Conservation (phyloP, 2,113 vertebrate species). For the Anguilla rostrata region DNA sequence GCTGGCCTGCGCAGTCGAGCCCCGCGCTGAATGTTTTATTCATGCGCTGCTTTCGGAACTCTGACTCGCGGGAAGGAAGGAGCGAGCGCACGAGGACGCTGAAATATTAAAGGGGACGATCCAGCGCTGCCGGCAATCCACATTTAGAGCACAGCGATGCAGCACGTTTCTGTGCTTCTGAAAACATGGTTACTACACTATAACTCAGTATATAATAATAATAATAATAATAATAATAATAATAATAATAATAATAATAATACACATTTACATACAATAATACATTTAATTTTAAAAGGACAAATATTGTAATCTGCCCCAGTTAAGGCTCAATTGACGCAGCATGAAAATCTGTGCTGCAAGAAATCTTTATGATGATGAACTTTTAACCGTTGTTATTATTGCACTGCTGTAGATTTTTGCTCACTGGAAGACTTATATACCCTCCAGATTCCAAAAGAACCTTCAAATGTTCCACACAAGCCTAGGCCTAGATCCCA, state of each 20-base stretch:
- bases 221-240: neutral
- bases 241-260: too few species aligned
- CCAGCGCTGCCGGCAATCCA: neutral
- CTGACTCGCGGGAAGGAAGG: neutral
- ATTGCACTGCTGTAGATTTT: too few species aligned
- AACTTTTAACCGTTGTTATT: neutral
- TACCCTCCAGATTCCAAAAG: too few species aligned
- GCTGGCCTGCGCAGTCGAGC: neutral
- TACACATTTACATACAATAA: too few species aligned
- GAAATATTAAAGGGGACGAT: neutral
- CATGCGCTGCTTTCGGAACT: neutral
- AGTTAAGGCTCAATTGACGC: neutral
- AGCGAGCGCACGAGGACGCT: neutral
- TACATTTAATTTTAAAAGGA: neutral
- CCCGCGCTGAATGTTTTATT: conserved; percentile 17
- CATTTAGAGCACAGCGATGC: neutral
- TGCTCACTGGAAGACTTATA: neutral
- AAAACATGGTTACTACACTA: neutral
- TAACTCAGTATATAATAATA: neutral
- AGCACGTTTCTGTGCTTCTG: neutral
- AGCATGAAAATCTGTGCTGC: neutral
- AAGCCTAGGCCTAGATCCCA: neutral
- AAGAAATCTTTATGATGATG: neutral
- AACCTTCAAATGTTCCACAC: too few species aligned
- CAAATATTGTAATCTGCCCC: neutral